Evolutionary conservation across 1,140 invertebrate genomes (phyloP), one percentile per base, ranked within the genome.

Genomic region (Oncopodura yosiiana): DNA sequence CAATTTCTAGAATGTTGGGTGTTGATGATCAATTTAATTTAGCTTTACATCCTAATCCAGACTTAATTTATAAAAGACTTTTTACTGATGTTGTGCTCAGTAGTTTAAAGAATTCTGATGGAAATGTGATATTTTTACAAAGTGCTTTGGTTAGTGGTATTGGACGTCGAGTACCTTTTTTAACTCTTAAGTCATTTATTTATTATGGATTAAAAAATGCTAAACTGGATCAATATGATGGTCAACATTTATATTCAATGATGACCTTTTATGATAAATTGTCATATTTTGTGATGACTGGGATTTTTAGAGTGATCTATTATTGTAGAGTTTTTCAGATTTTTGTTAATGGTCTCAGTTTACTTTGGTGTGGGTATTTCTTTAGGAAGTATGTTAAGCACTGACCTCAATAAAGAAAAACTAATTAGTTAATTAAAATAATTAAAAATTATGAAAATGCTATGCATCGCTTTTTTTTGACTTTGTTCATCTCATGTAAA

Each of bases 21-120:
- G 46, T 63, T 19, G 27, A 60, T 27, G 61, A 63, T 41, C n/a
- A 49, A 38, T 63, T 60, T 39, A 63, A 63, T 32, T 19, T 63
- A 9, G 58, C 44, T n/a, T 38, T 63, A 0, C 32, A 61, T 27
- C 53, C 49, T 2, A 50, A 61, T 48, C 32, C 34, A 14, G 30
- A 53, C 5, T 23, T 61, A n/a, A 53, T 30, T 27, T 26, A 44
- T 8, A 48, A 42, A 41, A n/a, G n/a, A n/a, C 37, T 61, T 2
- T 61, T 49, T 26, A 27, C 24, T 3, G 49, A 61, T 18, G 29
- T 61, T 36, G 53, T 45, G 9, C 32, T 61, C 9, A 50, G 27
- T 1, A 56, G 53, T 49, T 41, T 61, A n/a, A 61, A 61, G 36
- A 39, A 26, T 2, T 49, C 49, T 26, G 59, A 61, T 41, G 34